These are phyloP conservation scores for Capreolus pygargus DNA, from an alignment of 2,113 vertebrate genomes.

Conservation along the genomic window DNA sequence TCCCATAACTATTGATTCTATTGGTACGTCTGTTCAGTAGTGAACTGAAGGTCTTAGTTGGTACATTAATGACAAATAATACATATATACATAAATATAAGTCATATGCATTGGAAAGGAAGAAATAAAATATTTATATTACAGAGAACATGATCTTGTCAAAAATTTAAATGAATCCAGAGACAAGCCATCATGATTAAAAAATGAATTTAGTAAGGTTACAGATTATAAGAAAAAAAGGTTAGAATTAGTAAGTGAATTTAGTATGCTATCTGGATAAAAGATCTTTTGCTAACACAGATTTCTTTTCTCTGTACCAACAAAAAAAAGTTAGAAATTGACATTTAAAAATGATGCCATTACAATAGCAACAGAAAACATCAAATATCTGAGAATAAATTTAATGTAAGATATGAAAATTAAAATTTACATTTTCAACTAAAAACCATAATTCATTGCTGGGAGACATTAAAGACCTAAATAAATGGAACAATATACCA, in stretches of 20 bases:
- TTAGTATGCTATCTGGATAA: not conserved
- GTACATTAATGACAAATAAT: not conserved
- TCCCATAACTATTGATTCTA: not conserved
- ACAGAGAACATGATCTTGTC: not conserved
- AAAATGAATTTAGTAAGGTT: not conserved
- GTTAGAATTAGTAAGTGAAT: not conserved
- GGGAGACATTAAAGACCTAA: not conserved
- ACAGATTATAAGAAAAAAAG: not conserved
- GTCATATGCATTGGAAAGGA: not conserved
- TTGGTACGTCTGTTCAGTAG: not conserved
- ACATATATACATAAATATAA: not conserved
- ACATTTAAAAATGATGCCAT: not conserved
- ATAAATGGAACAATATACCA: not conserved
- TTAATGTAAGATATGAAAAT: not conserved
- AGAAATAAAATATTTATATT: not conserved
- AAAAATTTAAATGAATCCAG: not conserved
- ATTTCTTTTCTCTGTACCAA: not conserved
- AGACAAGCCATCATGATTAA: not conserved
- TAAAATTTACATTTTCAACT: not conserved
- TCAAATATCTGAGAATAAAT: not conserved
- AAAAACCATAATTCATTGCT: not conserved
- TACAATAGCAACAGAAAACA: not conserved
- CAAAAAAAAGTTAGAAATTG: conserved; percentile 9
- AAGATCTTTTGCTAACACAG: not conserved
- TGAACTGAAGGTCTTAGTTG: not conserved